Evolutionary conservation across 2,888 invertebrate species (phyloP), one percentile per base, ranked within the genome.

Genomic region (Brenthis ino): DNA sequence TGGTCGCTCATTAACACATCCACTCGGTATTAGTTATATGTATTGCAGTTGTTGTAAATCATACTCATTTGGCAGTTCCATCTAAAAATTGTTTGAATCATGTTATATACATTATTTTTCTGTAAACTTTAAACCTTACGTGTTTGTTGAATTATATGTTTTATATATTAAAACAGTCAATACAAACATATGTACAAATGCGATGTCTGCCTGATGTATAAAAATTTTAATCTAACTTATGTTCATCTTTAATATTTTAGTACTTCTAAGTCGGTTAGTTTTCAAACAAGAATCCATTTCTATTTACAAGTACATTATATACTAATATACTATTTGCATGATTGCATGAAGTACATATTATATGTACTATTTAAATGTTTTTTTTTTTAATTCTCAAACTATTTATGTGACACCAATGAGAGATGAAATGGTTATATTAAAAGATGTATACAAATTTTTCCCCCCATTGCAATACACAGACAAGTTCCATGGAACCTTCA

Each of bases 401-500:
- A 28, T 28, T 28, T 28, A 28, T 28, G 28, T 28, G n/a, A 24
- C 47, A 47, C 14, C 24, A 47, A 24, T 14, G 47, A 58, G 13
- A 8, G 48, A 47, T 57, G 13, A 47, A 43, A 6, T 57, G 37
- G 8, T 57, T 47, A 20, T 8, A 6, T 5, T 2, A 43, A 20
- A 20, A 47, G 20, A 47, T 57, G 20, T 20, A 6, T 47, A 57
- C 14, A n/a, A 6, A 12, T 20, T 65, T 20, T 48, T 24, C 16
- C 13, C n/a, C 13, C 14, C 28, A 33, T 11, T 51, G 77, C 79
- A 84, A 85, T 87, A 86, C 80, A 74, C 79, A 76, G 86, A 80
- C 83, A 82, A 83, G 86, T 87, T 89, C 89, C 87, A 87, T 85
- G 76, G 81, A 81, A 83, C 85, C 83, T 87, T 90, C 84, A 93